A percentile compares a stretch with the other conserved stretches of the same genome.
These are phyloP conservation scores for Popillia japonica DNA, from an alignment of 1,140 invertebrate genomes.

Conservation along the genomic window DNA sequence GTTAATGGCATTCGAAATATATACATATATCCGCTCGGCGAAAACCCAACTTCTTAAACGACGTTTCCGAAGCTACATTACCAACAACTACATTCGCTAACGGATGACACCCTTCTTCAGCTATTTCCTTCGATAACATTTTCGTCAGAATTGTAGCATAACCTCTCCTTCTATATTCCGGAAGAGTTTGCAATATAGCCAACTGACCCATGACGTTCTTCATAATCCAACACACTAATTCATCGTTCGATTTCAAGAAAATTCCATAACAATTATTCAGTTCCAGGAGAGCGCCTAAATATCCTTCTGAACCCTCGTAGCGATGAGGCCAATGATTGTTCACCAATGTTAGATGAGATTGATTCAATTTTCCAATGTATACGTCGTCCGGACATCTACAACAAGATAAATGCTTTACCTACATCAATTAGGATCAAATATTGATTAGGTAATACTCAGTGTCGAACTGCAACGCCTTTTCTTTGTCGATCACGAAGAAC, in stretches of 20 bases:
- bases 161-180: slow-evolving; percentile 55
- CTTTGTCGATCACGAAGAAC: neutral
- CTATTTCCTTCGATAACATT: slow-evolving; percentile 54
- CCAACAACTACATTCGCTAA: slow-evolving; percentile 53
- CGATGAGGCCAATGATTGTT: neutral
- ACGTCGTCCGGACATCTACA: slow-evolving; percentile 25
- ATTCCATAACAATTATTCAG: slow-evolving; percentile 54
- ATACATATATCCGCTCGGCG: slow-evolving; percentile 39
- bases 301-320: neutral
- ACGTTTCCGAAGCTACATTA: slow-evolving; percentile 53
- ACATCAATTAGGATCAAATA: neutral
- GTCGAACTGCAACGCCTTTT: slow-evolving; percentile 13
- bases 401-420: neutral
- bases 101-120: slow-evolving; percentile 55
- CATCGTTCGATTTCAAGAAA: slow-evolving; percentile 49
- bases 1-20: slow-evolving; percentile 44
- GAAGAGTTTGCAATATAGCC: slow-evolving; percentile 57
- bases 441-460: neutral
- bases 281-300: slow-evolving; percentile 47
- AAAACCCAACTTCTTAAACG: slow-evolving; percentile 60
- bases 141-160: slow-evolving; percentile 57
- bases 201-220: slow-evolving; percentile 56
- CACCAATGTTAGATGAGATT: neutral
- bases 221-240: slow-evolving; percentile 52
- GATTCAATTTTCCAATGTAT: slow-evolving; percentile 16